phyloP scores from a whole-genome alignment of 2,113 vertebrate genomes.

The Syngnathus typhle region DNA sequence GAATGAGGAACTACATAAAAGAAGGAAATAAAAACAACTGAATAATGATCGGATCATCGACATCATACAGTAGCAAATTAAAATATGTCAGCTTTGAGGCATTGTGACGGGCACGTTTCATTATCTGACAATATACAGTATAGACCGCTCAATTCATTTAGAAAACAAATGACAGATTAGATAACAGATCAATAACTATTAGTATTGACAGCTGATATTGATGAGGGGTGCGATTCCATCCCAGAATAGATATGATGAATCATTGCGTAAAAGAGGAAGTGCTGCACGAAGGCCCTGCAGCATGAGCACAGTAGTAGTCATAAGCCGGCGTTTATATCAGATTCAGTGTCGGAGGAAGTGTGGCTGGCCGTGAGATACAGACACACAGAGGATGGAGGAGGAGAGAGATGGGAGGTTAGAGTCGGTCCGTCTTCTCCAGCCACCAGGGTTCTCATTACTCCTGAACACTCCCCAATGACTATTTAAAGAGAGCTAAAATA shows the following conservation, averaged over 20 bases:
- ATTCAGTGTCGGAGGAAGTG: constrained; percentile 26
- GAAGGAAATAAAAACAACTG: background rate
- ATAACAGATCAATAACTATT: constrained; percentile 3
- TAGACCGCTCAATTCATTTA: background rate
- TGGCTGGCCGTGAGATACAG: constrained; percentile 28
- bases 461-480: constrained; percentile 62
- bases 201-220: constrained; percentile 12
- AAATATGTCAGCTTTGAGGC: background rate
- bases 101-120: background rate
- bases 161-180: constrained; percentile 3
- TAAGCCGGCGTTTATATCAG: constrained; percentile 21
- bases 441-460: constrained; percentile 63
- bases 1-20: too few relatives aligned
- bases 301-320: constrained; percentile 20
- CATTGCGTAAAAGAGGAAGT: constrained; percentile 15
- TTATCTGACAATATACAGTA: background rate
- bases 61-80: background rate
- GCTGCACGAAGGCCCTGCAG: constrained; percentile 17
- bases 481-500: constrained; percentile 69
- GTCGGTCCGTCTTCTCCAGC: constrained; percentile 45
- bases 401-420: constrained; percentile 33
- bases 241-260: constrained; percentile 33
- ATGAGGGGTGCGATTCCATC: constrained; percentile 19
- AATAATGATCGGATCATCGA: background rate
- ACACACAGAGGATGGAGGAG: constrained; percentile 26